These are phyloP conservation scores for Noctuana brunneofusca DNA, from an alignment of 2,888 invertebrate genomes.

Conservation along the genomic window DNA sequence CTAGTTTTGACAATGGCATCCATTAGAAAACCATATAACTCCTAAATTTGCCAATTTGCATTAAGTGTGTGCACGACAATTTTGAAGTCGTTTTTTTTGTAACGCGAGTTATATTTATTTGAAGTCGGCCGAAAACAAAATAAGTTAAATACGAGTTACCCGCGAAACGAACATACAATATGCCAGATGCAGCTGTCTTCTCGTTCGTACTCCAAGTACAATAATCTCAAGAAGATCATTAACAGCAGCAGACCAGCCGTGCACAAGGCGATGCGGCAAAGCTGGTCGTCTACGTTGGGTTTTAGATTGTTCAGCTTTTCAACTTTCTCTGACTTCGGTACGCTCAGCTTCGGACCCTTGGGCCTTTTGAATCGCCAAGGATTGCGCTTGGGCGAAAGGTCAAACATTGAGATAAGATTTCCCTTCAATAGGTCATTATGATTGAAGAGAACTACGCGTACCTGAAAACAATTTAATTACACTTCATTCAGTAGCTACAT, in stretches of 20 bases:
- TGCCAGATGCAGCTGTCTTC: slow-evolving; percentile 21
- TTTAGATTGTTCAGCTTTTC: slow-evolving; percentile 29
- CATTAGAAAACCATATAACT: no score
- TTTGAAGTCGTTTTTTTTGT: no score
- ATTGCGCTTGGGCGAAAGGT: slow-evolving; percentile 36
- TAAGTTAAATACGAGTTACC: not conserved
- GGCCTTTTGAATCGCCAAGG: slow-evolving; percentile 45
- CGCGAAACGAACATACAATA: slow-evolving; percentile 11
- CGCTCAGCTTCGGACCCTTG: slow-evolving; percentile 40
- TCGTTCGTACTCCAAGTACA: slow-evolving; percentile 45
- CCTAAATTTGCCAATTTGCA: no score
- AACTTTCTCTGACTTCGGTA: slow-evolving; percentile 7
- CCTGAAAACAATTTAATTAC: no score
- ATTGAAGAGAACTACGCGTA: no score
- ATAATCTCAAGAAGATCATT: slow-evolving; percentile 41
- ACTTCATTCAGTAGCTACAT: no score
- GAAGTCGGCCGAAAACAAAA: no score
- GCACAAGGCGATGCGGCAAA: slow-evolving; percentile 41
- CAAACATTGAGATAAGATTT: slow-evolving; percentile 43
- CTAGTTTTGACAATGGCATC: no score
- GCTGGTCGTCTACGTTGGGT: slow-evolving; percentile 31
- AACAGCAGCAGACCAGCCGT: slow-evolving; percentile 44
- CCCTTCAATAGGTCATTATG: not conserved
- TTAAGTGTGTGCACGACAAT: no score
- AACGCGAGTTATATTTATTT: no score